Conservation (phyloP, 2,888 invertebrate species). For the Polyommatus icarus region DNA sequence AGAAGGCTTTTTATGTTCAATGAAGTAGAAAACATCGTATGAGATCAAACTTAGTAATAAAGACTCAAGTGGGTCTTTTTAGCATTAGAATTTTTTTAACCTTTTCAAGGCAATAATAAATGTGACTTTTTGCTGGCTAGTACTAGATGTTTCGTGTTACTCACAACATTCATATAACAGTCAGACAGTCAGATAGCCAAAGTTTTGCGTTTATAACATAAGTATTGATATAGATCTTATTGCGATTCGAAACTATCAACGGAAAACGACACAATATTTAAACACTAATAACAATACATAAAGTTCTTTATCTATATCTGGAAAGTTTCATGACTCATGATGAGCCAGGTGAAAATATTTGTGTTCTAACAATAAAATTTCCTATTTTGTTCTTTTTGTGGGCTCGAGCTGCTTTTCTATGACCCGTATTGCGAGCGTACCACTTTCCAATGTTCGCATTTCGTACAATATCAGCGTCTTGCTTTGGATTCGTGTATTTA, state of each 20-base stretch:
- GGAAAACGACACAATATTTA: slow-evolving; percentile 1
- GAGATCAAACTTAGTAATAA: neutral
- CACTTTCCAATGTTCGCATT: slow-evolving; percentile 20
- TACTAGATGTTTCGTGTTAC: too few relatives aligned
- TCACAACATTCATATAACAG: too few relatives aligned
- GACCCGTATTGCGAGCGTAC: slow-evolving; percentile 22
- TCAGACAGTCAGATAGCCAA: too few relatives aligned
- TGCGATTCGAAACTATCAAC: neutral
- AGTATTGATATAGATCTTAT: neutral
- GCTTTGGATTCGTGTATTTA: neutral
- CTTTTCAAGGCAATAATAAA: too few relatives aligned
- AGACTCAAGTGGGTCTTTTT: too few relatives aligned
- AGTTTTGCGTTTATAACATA: too few relatives aligned
- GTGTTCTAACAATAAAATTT: slow-evolving; percentile 20
- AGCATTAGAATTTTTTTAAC: too few relatives aligned
- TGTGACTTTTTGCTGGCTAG: too few relatives aligned
- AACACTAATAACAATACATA: neutral
- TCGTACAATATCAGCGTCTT: neutral
- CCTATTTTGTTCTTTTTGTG: slow-evolving; percentile 26
- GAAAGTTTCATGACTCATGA: slow-evolving; percentile 10
- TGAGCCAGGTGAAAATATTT: slow-evolving; percentile 17
- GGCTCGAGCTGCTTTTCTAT: slow-evolving; percentile 24
- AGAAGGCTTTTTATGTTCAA: neutral
- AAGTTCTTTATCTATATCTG: neutral
- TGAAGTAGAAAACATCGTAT: neutral